phyloP scores from a whole-genome alignment of 2,113 vertebrate species.

The Crotalus tigris region DNA sequence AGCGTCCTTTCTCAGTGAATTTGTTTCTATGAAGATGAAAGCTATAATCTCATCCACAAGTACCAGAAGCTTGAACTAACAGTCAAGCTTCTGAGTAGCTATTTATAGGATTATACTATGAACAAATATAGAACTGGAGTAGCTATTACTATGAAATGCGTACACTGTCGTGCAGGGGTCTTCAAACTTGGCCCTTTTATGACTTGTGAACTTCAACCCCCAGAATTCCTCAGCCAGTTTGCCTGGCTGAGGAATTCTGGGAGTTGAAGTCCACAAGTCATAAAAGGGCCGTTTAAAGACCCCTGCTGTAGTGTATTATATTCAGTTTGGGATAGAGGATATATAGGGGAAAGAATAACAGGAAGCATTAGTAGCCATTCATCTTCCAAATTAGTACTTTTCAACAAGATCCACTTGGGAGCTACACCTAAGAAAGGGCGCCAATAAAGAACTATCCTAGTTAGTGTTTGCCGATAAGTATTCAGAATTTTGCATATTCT shows the following conservation, averaged over 20 bases:
- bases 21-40: not conserved
- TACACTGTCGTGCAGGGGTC: not conserved
- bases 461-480: not conserved
- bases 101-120: not conserved
- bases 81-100: not conserved
- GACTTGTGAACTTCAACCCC: no score
- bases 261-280: no score
- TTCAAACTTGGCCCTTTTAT: no score
- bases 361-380: not conserved
- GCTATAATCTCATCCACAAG: not conserved
- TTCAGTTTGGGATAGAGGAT: not conserved
- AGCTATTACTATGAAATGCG: not conserved
- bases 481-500: not conserved
- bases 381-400: not conserved
- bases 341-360: not conserved
- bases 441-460: not conserved
- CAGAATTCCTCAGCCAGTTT: no score
- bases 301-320: not conserved
- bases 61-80: not conserved
- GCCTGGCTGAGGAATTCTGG: no score
- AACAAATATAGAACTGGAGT: not conserved
- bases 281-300: no score
- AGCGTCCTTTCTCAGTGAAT: not conserved
- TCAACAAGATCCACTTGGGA: not conserved
- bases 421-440: not conserved